phyloP scores from a whole-genome alignment of 2,113 vertebrate genomes.

The Onychostoma macrolepis region DNA sequence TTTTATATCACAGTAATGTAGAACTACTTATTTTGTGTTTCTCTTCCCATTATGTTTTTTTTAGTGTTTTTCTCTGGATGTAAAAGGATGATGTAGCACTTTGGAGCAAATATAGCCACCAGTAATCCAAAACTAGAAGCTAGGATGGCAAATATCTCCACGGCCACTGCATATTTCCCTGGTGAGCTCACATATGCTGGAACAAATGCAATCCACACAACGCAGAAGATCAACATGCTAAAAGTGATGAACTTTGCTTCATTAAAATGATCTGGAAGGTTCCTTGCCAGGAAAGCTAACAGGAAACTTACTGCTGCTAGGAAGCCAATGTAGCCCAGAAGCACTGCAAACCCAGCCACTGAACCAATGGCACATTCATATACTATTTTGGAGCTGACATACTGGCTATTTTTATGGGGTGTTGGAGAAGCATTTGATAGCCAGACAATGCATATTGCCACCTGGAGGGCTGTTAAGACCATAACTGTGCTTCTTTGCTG shows the following conservation, averaged over 20 bases:
- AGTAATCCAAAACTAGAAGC: constrained; percentile 57
- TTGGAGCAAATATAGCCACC: constrained; percentile 49
- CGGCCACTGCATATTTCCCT: constrained; percentile 53
- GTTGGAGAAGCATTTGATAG: constrained; percentile 44
- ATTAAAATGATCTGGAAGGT: not conserved
- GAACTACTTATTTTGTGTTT: not conserved
- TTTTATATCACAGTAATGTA: not conserved
- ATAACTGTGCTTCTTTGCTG: constrained; percentile 52
- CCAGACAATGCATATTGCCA: constrained; percentile 48
- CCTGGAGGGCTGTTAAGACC: constrained; percentile 39
- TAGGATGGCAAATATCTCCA: constrained; percentile 71
- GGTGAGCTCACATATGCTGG: not conserved
- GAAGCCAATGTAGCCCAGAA: constrained; percentile 31
- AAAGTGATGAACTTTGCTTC: not conserved
- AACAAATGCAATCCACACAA: not conserved
- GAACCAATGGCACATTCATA: constrained; percentile 43
- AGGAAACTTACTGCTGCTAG: constrained; percentile 23
- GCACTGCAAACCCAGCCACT: constrained; percentile 21
- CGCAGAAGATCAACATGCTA: not conserved
- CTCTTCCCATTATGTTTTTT: constrained; percentile 37
- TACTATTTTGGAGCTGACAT: constrained; percentile 47
- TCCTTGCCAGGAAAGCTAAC: constrained; percentile 37
- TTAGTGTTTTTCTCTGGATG: constrained; percentile 50
- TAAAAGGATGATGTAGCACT: constrained; percentile 53
- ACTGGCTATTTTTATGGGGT: constrained; percentile 44